Conservation (phyloP, 2,888 invertebrate species). For the Orthonevra nobilis region DNA sequence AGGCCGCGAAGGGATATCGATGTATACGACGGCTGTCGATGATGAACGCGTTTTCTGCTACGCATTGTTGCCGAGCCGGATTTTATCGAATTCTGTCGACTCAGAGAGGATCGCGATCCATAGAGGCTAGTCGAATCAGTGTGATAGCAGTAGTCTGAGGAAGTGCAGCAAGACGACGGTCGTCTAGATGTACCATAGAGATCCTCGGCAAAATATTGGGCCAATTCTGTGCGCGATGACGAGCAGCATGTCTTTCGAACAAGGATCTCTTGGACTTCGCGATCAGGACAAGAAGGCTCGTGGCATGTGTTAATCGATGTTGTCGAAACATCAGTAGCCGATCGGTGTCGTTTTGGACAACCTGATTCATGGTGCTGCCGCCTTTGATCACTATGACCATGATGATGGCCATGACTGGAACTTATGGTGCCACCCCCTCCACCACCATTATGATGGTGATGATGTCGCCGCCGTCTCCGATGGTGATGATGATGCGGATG, state of each 20-base stretch:
- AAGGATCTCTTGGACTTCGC: slow-evolving; percentile 79
- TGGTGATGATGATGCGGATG: slow-evolving; percentile 70
- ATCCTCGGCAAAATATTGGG: slow-evolving; percentile 79
- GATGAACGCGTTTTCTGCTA: slow-evolving; percentile 76
- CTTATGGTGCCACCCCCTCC: slow-evolving; percentile 72
- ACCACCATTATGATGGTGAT: slow-evolving; percentile 73
- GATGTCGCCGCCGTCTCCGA: slow-evolving; percentile 69
- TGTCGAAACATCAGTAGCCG: slow-evolving; percentile 78
- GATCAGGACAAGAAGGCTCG: slow-evolving; percentile 77
- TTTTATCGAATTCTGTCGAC: slow-evolving; percentile 79
- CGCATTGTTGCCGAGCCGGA: slow-evolving; percentile 77
- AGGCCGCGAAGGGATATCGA: slow-evolving; percentile 78
- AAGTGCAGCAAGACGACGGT: slow-evolving; percentile 79
- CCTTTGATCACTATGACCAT: slow-evolving; percentile 71
- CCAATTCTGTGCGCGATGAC: slow-evolving; percentile 78
- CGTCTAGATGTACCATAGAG: slow-evolving; percentile 77
- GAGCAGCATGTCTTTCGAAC: slow-evolving; percentile 76
- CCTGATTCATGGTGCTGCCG: slow-evolving; percentile 66
- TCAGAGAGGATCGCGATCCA: slow-evolving; percentile 79
- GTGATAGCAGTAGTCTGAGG: slow-evolving; percentile 80
- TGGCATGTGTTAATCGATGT: slow-evolving; percentile 77
- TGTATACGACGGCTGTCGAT: slow-evolving; percentile 78
- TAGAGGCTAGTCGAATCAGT: slow-evolving; percentile 80
- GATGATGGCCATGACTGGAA: slow-evolving; percentile 73
- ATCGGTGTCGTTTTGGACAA: slow-evolving; percentile 78